A percentile compares a stretch with the other conserved stretches of the same genome.
These are phyloP conservation scores for Drosophila mojavensis DNA, from an alignment of 1,140 invertebrate species.

Conservation along the genomic window DNA sequence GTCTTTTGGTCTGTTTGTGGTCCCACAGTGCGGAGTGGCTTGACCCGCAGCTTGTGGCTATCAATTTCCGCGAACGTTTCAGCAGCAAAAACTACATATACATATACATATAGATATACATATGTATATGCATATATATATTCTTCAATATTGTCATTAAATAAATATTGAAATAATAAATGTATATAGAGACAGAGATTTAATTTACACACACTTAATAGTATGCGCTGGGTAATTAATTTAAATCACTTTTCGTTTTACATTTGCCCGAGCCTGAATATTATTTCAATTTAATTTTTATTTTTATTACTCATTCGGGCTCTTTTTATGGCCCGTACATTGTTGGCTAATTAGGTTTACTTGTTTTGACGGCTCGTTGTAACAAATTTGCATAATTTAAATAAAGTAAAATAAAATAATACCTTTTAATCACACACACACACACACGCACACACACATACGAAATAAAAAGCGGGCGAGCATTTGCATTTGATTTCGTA, in stretches of 20 bases:
- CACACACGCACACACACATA: no score
- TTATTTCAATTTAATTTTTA: slow-evolving; percentile 38
- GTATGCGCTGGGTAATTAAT: slow-evolving; percentile 54
- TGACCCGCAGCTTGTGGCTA: slow-evolving; percentile 53
- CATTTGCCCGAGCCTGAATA: slow-evolving; percentile 32
- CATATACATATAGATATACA: no score
- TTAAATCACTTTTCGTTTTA: slow-evolving; percentile 60
- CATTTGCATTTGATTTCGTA: slow-evolving; percentile 6
- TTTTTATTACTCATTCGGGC: slow-evolving; percentile 12
- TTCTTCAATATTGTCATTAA: not conserved
- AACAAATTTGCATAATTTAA: slow-evolving; percentile 29
- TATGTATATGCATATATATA: slow-evolving; percentile 1
- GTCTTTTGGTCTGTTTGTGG: slow-evolving; percentile 71
- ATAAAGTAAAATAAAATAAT: slow-evolving; percentile 35
- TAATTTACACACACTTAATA: slow-evolving; percentile 50
- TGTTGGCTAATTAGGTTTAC: slow-evolving; percentile 41
- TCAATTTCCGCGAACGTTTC: slow-evolving; percentile 53
- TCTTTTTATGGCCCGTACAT: slow-evolving; percentile 2
- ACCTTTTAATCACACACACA: slow-evolving; percentile 14
- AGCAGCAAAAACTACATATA: not conserved
- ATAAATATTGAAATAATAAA: slow-evolving; percentile 6
- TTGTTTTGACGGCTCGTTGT: slow-evolving; percentile 44
- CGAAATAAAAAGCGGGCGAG: slow-evolving; percentile 16
- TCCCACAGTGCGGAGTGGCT: slow-evolving; percentile 28
- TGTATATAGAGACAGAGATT: slow-evolving; percentile 20